phyloP scores from a whole-genome alignment of 2,888 invertebrate genomes.

The Diplolepis rosae region DNA sequence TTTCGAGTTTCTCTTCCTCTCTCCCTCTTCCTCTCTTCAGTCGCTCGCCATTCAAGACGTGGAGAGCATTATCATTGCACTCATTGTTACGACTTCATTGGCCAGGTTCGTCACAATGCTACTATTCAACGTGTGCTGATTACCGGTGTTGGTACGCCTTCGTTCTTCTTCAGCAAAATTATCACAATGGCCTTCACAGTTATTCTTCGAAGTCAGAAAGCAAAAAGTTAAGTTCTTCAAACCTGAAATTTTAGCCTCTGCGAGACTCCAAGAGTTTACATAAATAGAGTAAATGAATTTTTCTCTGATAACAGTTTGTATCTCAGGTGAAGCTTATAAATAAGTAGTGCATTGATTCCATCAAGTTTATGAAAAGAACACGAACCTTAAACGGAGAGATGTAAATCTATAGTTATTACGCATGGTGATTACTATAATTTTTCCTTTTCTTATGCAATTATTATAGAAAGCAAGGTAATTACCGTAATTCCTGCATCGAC shows the following conservation, averaged over 20 bases:
- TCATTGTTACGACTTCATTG: constrained; percentile 58
- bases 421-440: constrained; percentile 17
- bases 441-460: constrained; percentile 11
- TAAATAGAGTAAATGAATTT: too few species aligned
- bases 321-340: too few species aligned
- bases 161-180: not conserved
- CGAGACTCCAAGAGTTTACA: too few species aligned
- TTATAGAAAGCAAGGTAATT: constrained; percentile 22
- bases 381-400: constrained; percentile 7
- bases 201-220: not conserved
- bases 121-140: constrained; percentile 11
- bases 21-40: not conserved
- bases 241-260: not conserved
- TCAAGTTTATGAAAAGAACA: not conserved
- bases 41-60: constrained; percentile 54
- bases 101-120: constrained; percentile 4
- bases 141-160: too few species aligned
- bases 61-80: constrained; percentile 60
- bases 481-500: constrained; percentile 16
- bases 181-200: not conserved
- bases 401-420: constrained; percentile 18
- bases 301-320: too few species aligned
- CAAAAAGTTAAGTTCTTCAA: not conserved
- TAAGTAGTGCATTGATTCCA: constrained; percentile 1
- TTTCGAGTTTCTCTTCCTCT: constrained; percentile 32